Base-by-base conservation (phyloP, 2,797 vertebrate species). In the Micropoecilia bifurca region DNA sequence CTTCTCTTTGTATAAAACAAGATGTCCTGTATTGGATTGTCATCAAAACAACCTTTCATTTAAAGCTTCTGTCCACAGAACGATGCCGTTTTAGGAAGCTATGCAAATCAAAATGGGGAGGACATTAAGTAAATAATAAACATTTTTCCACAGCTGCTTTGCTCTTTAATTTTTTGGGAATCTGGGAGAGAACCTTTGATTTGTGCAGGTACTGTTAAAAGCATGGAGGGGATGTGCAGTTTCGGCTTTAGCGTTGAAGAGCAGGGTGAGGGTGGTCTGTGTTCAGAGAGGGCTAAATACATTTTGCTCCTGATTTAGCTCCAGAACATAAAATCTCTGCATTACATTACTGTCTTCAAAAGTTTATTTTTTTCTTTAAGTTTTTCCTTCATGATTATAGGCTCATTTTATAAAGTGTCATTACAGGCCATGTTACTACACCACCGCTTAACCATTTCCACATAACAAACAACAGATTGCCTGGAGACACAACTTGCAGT, bases 171-270 rank as follows among this genome's bases (percentile, higher is more conserved):
- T 55, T 69, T 1, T 71, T 10, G 69, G 22, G 72, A 4, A 33
- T 3, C 12, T 45, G 16, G 33, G 28, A 18, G 63, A 39, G 18
- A 41, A 41, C 2, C 0, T 0, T 57, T 47, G 43, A 50, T 16
- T 73, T 81, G 55, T 68, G 7, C 50, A 63, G 46, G 39, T 68
- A 39, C 0, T 6, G 57, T 79, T 16, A 57, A 43, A 83, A 80
- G 77, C 43, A 77, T 78, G 75, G 71, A 85, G 72, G 85, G 80
- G 80, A 94, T 93, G 92, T 88, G 86, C 85, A 89, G 79, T 66
- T 86, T 63, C 81, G 86, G 90, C 89, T 90, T 85, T 46, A 59
- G 78, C 77, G 77, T 80, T 87, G 73, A 80, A 71, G 79, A 81
- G 77, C 48, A 75, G 80, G 55, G 61, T 53, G n/a, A 80, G 82